Base-by-base conservation (phyloP, 2,113 vertebrate genomes). In the Bufo bufo region DNA sequence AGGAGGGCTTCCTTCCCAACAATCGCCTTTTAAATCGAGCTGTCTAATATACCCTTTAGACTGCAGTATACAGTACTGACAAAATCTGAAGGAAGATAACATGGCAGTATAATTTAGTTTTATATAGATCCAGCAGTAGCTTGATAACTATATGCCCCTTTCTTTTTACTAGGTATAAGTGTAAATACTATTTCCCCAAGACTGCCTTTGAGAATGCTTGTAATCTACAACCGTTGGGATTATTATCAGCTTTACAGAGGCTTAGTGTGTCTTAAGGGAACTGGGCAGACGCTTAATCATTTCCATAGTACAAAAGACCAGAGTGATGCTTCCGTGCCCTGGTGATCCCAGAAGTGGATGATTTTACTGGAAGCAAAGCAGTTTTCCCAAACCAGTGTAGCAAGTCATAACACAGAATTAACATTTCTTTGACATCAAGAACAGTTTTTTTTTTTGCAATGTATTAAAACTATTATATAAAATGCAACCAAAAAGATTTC, bases 211-310 rank as follows among this genome's bases (percentile, higher is more conserved):
- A 75, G 72, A 75, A 75, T 75, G 72, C 16, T 50, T 6, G 16
- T 75, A 75, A 75, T 75, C 72, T 75, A 10, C 72, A 75, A 6
- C 72, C 49, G 47, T 50, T 47, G 50, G 49, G 72, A 75, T 75
- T 20, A 75, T 75, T 75, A 75, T 75, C 72, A 75, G 72, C 45
- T 75, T 75, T 75, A 75, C 45, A 20, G 72, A 75, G 72, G 72
- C 72, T 75, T 75, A 75, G 16, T 75, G 72, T 50, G 72, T 43
- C 72, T 75, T 75, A 49, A 50, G 72, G 72, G 72, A 75, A 17
- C 17, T 9, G 72, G 20, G 47, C 8, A 75, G 72, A 50, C 72
- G 50, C 72, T 75, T 75, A 19, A 49, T 75, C 72, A 75, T 75
- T 50, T 75, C 47, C 17, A 49, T 16, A 75, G 17, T 50, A 75